phyloP scores from a whole-genome alignment of 2,797 vertebrate genomes.

The Spheniscus humboldti region DNA sequence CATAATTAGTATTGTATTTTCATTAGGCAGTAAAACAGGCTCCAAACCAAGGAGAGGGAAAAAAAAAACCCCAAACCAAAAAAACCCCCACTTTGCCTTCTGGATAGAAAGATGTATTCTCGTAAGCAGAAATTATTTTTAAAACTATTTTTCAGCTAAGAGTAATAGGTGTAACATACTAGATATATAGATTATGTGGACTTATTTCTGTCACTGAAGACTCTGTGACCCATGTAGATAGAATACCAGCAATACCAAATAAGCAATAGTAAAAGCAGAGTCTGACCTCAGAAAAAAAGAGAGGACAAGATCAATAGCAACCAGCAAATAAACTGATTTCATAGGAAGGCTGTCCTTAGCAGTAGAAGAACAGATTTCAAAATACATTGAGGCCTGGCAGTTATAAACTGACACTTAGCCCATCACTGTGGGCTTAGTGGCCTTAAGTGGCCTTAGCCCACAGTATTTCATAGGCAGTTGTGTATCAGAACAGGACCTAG shows the following conservation, averaged over 20 bases:
- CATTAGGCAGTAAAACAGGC: not conserved
- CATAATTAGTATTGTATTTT: not conserved
- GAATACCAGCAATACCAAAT: not conserved
- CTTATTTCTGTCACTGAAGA: not conserved
- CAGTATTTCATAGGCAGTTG: not conserved
- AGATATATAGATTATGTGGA: not conserved
- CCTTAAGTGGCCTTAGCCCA: slow-evolving; percentile 3
- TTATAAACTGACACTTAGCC: not conserved
- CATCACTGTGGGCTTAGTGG: not conserved
- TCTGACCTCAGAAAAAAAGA: not conserved
- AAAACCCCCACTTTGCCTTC: not conserved
- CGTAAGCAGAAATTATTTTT: not conserved
- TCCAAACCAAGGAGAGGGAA: not conserved
- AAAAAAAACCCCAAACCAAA: not conserved
- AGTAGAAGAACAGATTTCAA: not conserved
- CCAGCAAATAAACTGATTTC: not conserved
- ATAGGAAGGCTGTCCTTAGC: not conserved
- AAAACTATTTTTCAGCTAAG: not conserved
- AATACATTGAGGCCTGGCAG: not conserved
- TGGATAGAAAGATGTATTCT: not conserved
- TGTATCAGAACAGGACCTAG: not conserved
- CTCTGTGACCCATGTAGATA: not conserved
- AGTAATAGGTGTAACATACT: not conserved
- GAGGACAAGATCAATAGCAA: not conserved
- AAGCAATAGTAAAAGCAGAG: not conserved